phyloP scores from a whole-genome alignment of 2,888 invertebrate species.

The Atethmia centrago region DNA sequence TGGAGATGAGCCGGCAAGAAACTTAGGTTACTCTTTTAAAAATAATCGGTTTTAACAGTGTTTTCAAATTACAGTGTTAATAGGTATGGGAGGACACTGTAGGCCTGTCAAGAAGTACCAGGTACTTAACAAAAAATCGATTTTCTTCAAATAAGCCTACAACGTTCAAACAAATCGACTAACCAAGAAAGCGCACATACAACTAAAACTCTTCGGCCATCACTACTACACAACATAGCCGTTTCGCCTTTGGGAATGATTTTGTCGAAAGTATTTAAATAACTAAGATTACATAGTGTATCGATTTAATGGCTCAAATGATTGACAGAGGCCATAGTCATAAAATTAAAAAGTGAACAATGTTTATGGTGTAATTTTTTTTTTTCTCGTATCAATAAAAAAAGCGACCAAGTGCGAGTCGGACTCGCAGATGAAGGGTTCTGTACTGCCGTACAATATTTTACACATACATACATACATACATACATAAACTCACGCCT shows the following conservation, averaged over 20 bases:
- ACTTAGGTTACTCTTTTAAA: too few relatives aligned
- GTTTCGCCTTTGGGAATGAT: slow-evolving; percentile 80
- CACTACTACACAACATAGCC: slow-evolving; percentile 47
- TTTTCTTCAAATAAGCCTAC: too few relatives aligned
- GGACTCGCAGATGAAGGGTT: too few relatives aligned
- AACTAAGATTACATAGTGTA: slow-evolving; percentile 75
- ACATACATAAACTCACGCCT: too few relatives aligned
- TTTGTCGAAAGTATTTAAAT: slow-evolving; percentile 73
- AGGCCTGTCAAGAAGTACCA: too few relatives aligned
- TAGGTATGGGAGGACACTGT: too few relatives aligned
- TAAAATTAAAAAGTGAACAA: slow-evolving; percentile 73
- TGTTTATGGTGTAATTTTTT: slow-evolving; percentile 71
- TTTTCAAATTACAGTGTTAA: too few relatives aligned
- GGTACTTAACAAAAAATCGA: neutral
- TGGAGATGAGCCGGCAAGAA: too few relatives aligned
- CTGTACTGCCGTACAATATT: too few relatives aligned
- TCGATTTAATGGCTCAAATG: slow-evolving; percentile 74
- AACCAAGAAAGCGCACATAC: neutral
- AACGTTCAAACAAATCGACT: slow-evolving; percentile 21
- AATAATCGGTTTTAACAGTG: too few relatives aligned
- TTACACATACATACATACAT: too few relatives aligned
- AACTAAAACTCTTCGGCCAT: slow-evolving; percentile 27
- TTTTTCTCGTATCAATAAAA: slow-evolving; percentile 68
- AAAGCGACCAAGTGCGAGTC: neutral
- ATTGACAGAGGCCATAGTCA: slow-evolving; percentile 74